These are phyloP conservation scores for Meriones unguiculatus DNA, from an alignment of 2,113 vertebrate genomes.

Conservation along the genomic window DNA sequence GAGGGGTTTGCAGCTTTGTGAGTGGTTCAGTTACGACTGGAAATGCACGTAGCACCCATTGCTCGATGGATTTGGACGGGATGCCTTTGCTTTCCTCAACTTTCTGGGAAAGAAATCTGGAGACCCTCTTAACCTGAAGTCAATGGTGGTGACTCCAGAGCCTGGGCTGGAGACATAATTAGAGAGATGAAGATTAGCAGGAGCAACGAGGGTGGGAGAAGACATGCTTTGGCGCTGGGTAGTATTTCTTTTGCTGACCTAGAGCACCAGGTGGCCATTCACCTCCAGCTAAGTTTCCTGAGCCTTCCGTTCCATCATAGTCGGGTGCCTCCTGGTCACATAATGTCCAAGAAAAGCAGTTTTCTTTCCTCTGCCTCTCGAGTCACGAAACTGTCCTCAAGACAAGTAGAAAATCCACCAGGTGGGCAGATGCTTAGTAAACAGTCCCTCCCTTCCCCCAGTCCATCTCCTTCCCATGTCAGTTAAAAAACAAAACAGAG, in stretches of 20 bases:
- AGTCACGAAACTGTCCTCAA: slow-evolving; percentile 13
- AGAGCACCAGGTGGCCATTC: background rate
- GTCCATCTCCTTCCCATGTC: slow-evolving; percentile 24
- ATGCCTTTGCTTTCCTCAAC: slow-evolving; percentile 13
- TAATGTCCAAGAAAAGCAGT: background rate
- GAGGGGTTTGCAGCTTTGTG: background rate
- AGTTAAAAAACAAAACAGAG: background rate
- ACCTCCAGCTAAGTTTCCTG: slow-evolving; percentile 15
- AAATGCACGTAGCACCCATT: background rate
- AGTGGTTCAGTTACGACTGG: slow-evolving; percentile 24
- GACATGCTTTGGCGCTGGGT: background rate
- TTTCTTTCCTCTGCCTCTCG: background rate
- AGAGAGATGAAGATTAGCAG: background rate
- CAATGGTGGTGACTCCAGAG: background rate
- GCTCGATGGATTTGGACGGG: slow-evolving; percentile 5
- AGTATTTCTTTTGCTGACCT: background rate
- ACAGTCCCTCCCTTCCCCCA: background rate
- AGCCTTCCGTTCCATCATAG: background rate
- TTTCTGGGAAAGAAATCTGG: background rate
- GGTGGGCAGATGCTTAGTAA: slow-evolving; percentile 33
- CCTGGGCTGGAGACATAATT: background rate
- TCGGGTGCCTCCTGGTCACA: background rate
- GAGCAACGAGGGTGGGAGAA: background rate
- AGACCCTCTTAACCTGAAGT: background rate
- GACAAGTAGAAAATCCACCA: slow-evolving; percentile 42